phyloP scores from a whole-genome alignment of 2,113 vertebrate genomes.

The Beaufortia kweichowensis region DNA sequence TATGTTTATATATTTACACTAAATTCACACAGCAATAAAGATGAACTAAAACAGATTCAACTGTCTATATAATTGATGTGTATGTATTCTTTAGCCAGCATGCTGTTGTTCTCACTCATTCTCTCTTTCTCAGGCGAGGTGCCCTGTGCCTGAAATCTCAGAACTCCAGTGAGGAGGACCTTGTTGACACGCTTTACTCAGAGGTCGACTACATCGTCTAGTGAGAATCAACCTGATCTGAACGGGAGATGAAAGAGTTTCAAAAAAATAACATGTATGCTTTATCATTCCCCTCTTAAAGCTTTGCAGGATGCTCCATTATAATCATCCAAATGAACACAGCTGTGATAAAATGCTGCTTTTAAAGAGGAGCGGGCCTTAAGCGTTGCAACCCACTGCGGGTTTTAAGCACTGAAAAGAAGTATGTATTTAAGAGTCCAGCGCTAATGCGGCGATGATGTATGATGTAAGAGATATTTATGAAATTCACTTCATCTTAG shows the following conservation, averaged over 20 bases:
- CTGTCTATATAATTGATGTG: too few relatives aligned
- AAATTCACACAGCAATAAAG: too few relatives aligned
- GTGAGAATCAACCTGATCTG: background rate
- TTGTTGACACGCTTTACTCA: conserved; percentile 69
- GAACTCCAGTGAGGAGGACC: conserved; percentile 72
- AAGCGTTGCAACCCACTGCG: background rate
- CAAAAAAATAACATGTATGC: background rate
- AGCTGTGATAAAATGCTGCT: background rate
- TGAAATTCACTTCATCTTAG: background rate
- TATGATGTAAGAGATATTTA: too few relatives aligned
- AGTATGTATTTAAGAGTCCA: background rate
- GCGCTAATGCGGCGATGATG: background rate
- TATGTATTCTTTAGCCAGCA: too few relatives aligned
- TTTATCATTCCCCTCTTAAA: background rate
- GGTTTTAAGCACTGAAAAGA: too few relatives aligned
- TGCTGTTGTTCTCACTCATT: background rate
- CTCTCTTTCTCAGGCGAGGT: conserved; percentile 64
- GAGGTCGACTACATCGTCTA: conserved; percentile 76
- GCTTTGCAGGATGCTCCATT: conserved; percentile 5
- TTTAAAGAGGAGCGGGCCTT: background rate
- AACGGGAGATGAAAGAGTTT: background rate
- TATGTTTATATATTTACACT: too few relatives aligned
- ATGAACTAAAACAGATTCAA: too few relatives aligned
- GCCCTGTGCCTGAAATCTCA: conserved; percentile 71
- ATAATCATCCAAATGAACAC: conserved; percentile 1